Base-by-base conservation (phyloP, 1,140 invertebrate genomes). In the Mercenaria mercenaria region DNA sequence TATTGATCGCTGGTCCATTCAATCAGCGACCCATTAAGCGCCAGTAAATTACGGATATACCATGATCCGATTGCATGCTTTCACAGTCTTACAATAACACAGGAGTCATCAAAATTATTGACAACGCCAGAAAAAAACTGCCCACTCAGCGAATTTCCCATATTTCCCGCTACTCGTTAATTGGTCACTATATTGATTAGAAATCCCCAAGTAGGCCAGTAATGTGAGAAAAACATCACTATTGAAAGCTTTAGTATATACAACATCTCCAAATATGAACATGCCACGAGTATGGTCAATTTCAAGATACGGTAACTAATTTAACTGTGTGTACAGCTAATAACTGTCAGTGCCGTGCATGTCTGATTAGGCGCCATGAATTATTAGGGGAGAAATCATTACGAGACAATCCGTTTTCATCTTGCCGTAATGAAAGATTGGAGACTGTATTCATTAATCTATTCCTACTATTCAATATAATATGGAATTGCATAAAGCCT, bases 71-170 rank as follows among this genome's bases (percentile, higher is more conserved):
- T 67, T 67, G 61, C 61, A 32, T 32, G 29, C 61, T 67, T 32
- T 67, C 61, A 67, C 32, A 67, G 61, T 67, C 61, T 67, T 67
- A 67, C 61, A 67, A 67, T 67, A 67, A 67, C 32, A 67, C 61
- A 10, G n/a, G 8, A 67, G 61, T 32, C 61, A 37, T 67, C 61
- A 67, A 67, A 67, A 67, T 37, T 32, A 67, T 67, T 67, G 61
- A 67, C 61, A 67, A 32, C 61, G 26, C 61, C 61, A 67, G 61
- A 32, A 67, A 67, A 67, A 67, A 67, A 67, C 20, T 67, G 61
- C 61, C 61, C 61, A 67, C 61, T 67, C 61, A 67, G 61, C 61
- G 29, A 32, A 67, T 32, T 67, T 67, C 61, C 61, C n/a, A 67
- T 67, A 67, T 3, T 67, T 67, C 61, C 61, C n/a, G 32, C 32